Percentiles rank a stretch among this genome's conserved stretches.
These are phyloP conservation scores for Falcunculus frontatus DNA, from an alignment of 2,113 vertebrate genomes.

Conservation along the genomic window DNA sequence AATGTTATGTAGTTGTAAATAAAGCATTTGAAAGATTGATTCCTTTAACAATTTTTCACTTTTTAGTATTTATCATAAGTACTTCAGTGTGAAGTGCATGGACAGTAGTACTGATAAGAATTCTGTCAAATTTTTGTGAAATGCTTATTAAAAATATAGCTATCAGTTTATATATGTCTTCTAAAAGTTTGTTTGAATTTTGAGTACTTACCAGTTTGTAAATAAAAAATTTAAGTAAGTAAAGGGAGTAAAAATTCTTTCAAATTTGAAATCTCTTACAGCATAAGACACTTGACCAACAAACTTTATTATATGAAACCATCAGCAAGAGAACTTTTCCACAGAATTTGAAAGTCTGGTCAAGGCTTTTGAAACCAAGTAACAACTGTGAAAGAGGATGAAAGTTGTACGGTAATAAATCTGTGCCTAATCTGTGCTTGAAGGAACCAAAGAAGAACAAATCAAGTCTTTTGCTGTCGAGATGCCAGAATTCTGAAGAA, in stretches of 20 bases:
- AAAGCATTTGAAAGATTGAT: not conserved
- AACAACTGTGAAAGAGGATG: not conserved
- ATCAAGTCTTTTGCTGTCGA: not conserved
- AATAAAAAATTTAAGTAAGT: not conserved
- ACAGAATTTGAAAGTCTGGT: not conserved
- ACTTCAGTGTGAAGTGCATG: not conserved
- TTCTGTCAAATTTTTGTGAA: not conserved
- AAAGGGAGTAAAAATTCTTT: not conserved
- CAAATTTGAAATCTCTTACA: not conserved
- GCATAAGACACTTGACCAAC: not conserved
- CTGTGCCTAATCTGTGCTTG: not conserved
- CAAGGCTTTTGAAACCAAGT: not conserved
- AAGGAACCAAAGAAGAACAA: not conserved
- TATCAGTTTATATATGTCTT: not conserved
- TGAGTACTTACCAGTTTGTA: not conserved
- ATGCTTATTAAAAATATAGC: not conserved
- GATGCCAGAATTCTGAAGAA: not conserved
- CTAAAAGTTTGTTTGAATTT: not conserved
- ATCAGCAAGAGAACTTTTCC: not conserved
- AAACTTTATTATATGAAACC: not conserved
- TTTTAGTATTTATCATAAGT: not conserved
- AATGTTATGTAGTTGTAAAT: not conserved
- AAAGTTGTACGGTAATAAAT: not conserved
- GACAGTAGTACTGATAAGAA: not conserved
- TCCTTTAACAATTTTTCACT: not conserved